Evolutionary conservation across 2,113 vertebrate species (phyloP), one percentile per base, ranked within the genome.

Genomic region (Sula dactylatra): DNA sequence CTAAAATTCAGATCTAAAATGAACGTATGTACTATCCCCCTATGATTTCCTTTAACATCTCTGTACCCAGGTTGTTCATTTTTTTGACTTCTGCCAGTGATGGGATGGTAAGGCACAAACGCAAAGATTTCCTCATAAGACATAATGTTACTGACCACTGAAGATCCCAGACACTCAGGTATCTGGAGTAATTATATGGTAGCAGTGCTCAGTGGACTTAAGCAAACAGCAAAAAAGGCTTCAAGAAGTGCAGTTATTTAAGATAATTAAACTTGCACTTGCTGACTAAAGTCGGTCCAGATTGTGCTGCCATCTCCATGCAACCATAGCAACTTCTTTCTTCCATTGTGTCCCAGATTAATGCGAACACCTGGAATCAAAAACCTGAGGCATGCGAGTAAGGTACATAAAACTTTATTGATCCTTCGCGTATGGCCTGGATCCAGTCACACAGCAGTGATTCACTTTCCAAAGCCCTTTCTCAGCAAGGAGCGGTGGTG

Each of bases 351-450:
- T 38, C 93, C 84, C 87, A 97, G 91, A 95, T 95, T 95, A 91
- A 96, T 96, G 87, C 0, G 50, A 97, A 93, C 91, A 96, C 93
- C 94, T 96, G 95, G 91, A 95, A 82, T 64, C 86, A 82, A 80
- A 94, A 94, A 73, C 62, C 62, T 67, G 84, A 88, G 89, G 78
- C 62, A 91, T 71, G 91, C 1, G 9, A 90, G 67, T 72, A 62
- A 66, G 93, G 89, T 77, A 78, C 81, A 93, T 97, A 96, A 97
- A 97, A 90, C 45, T 77, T 96, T 86, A 93, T 90, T 80, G 94
- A 93, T 93, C 71, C 78, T 91, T 74, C 1, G 16, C 0, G 2
- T 45, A 31, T 62, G 91, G 91, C 91, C 77, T 27, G 78, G 93
- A 88, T 94, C 82, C 93, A 95, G 91, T 62, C 93, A 71, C 72